Conservation (phyloP, 2,888 invertebrate genomes). For the Meta bourneti region DNA sequence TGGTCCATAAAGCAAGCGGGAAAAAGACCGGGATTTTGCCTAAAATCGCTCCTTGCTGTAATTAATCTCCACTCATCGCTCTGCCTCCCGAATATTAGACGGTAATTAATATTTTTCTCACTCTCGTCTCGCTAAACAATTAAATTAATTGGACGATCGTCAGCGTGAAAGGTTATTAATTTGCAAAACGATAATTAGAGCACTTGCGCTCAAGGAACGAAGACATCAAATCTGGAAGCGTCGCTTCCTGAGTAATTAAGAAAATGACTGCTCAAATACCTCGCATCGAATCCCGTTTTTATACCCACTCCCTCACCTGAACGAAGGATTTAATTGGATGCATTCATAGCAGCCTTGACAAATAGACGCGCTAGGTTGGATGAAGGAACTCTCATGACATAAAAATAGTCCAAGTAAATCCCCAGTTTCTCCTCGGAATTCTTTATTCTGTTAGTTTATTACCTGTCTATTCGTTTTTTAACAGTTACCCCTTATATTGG, state of each 20-base stretch:
- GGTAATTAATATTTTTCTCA: slow-evolving; percentile 67
- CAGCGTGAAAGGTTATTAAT: slow-evolving; percentile 71
- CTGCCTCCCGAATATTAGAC: slow-evolving; percentile 51
- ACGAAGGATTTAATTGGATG: not conserved
- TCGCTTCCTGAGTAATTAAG: slow-evolving; percentile 36
- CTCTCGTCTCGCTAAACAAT: slow-evolving; percentile 58
- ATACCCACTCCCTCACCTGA: too few species aligned
- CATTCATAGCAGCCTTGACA: too few species aligned
- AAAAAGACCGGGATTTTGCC: not conserved
- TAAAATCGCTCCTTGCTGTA: slow-evolving; percentile 20
- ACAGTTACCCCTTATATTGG: too few species aligned
- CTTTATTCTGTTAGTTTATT: too few species aligned
- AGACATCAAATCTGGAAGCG: not conserved
- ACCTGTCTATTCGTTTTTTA: too few species aligned
- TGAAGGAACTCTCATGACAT: too few species aligned
- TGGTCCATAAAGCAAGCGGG: too few species aligned
- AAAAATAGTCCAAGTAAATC: too few species aligned
- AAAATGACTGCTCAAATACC: not conserved
- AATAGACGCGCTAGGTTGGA: too few species aligned
- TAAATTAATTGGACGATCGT: slow-evolving; percentile 67
- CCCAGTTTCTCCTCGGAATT: too few species aligned
- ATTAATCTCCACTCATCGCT: slow-evolving; percentile 55
- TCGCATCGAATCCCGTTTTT: not conserved
- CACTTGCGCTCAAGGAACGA: slow-evolving; percentile 43
- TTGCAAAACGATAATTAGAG: slow-evolving; percentile 60